Conservation (phyloP, 1,140 invertebrate species). For the Drosophila elegans region DNA sequence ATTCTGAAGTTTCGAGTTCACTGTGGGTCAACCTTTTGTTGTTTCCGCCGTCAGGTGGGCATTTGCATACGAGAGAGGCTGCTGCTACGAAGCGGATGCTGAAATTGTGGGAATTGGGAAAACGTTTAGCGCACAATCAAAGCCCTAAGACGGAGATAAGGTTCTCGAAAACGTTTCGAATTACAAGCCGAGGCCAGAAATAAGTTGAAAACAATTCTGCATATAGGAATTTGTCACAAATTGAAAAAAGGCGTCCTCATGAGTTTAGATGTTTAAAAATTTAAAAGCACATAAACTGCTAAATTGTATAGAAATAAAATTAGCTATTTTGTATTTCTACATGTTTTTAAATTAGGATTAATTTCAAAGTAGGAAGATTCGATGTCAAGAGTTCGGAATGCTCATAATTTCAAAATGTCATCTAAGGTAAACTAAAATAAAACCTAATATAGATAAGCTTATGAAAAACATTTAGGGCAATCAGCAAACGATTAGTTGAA, state of each 20-base stretch:
- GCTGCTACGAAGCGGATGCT: conserved; percentile 34
- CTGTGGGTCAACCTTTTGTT: conserved; percentile 36
- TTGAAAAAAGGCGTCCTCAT: neutral
- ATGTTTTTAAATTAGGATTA: too few species aligned
- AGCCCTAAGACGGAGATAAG: conserved; percentile 11
- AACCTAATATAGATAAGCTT: too few species aligned
- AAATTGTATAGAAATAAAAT: too few species aligned
- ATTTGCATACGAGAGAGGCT: conserved; percentile 46
- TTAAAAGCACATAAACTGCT: too few species aligned
- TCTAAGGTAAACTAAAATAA: too few species aligned
- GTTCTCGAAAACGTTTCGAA: neutral
- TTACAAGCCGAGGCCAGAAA: neutral
- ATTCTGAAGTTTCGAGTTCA: conserved; percentile 42
- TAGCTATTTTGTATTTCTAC: too few species aligned
- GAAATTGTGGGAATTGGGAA: conserved; percentile 49
- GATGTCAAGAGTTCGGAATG: too few species aligned
- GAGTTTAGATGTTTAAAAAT: neutral
- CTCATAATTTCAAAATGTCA: too few species aligned
- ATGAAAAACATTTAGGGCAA: too few species aligned
- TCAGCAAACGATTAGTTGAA: too few species aligned
- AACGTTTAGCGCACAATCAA: conserved; percentile 31
- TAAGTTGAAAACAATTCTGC: neutral
- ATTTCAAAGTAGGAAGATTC: too few species aligned
- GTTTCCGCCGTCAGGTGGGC: conserved; percentile 25
- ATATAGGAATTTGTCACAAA: too few species aligned